These are phyloP conservation scores for Elephas maximus DNA, from an alignment of 2,113 vertebrate species.

Conservation along the genomic window DNA sequence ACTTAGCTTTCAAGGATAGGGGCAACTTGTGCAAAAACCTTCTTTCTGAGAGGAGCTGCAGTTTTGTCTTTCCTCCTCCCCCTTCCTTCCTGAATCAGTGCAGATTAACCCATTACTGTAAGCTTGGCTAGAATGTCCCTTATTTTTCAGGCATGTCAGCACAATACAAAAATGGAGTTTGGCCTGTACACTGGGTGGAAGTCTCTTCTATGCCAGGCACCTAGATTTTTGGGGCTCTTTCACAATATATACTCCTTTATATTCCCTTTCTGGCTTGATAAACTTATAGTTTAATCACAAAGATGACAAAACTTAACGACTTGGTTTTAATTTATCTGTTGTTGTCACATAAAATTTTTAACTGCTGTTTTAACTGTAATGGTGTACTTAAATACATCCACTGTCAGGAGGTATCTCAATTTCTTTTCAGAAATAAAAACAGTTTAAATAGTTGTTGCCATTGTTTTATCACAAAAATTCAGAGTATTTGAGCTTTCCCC, in stretches of 20 bases:
- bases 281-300: not conserved
- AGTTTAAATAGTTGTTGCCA: not conserved
- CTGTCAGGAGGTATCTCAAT: not conserved
- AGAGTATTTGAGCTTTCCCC: not conserved
- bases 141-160: too few species aligned
- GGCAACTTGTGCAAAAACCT: too few species aligned
- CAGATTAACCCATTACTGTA: too few species aligned
- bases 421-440: slow-evolving; percentile 31
- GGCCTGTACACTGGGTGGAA: too few species aligned
- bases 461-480: not conserved
- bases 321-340: not conserved
- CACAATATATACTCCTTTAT: not conserved
- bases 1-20: too few species aligned
- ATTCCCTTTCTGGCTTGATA: slow-evolving; percentile 19
- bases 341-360: not conserved
- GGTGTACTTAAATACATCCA: not conserved
- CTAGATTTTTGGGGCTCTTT: too few species aligned
- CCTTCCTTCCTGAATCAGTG: too few species aligned
- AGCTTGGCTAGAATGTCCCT: too few species aligned
- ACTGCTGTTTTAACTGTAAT: not conserved
- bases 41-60: too few species aligned
- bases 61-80: too few species aligned
- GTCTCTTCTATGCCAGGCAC: too few species aligned
- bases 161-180: too few species aligned
- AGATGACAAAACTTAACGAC: not conserved